Base-by-base conservation (phyloP, 1,140 invertebrate species). In the Temnothorax nylanderi region DNA sequence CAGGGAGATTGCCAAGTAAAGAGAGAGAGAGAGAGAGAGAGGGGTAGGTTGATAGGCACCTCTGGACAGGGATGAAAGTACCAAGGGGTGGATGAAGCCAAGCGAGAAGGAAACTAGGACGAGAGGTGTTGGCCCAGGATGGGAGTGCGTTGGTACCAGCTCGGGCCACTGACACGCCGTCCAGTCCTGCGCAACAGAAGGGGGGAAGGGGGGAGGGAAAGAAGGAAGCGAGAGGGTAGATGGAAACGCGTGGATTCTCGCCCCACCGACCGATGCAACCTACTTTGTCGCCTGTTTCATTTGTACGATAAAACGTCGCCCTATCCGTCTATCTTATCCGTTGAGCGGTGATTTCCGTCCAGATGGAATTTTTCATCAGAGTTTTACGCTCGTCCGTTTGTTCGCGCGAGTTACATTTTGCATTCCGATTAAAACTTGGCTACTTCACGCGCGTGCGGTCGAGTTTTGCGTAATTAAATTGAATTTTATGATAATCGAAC, bases 141-240 rank as follows among this genome's bases (percentile, higher is more conserved):
- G 86, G 86, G 86, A 87, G 88, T 90, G 89, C 87, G 87, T 77
- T 77, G 74, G 60, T 78, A 56, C 90, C 87, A 91, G 92, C 92
- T 92, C 82, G 89, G 92, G 91, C 91, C 92, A 92, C 91, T 92
- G 91, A 92, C 91, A 92, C 88, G 90, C 81, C 90, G 91, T 92
- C 91, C 90, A 92, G 90, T 92, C 84, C 88, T 88, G 77, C 77
- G 89, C 80, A 87, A 62, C 82, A 74, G 1, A 62, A 80, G 77
- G 60, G 44, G 51, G 51, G 18, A 64, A 71, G 74, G n/a, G 5
- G 8, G 11, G 41, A 49, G 41, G 5, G 37, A 67, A 47, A 67
- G 65, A 47, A 67, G 41, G n/a, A n/a, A 16, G 65, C 37, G 41
- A 13, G 41, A 26, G 65, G 41, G 82, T 65, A 76, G 86, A 71